phyloP scores from a whole-genome alignment of 1,140 invertebrate species.

The Geopemphigus sp. region DNA sequence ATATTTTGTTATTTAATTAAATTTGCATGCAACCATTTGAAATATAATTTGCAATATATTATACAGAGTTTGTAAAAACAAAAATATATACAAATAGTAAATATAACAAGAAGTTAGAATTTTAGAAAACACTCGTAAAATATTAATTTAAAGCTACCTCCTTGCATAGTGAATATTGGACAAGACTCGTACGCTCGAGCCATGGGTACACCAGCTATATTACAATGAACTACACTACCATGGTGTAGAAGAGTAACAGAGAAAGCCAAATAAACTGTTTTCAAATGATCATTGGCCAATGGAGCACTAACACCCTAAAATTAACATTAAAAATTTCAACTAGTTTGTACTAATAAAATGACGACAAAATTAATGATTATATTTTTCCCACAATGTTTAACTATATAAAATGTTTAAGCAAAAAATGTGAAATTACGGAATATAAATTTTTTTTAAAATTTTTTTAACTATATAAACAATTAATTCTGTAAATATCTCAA shows the following conservation, averaged over 20 bases:
- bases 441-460: too few relatives aligned
- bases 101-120: neutral
- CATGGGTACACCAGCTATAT: conserved; percentile 76
- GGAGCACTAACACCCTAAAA: conserved; percentile 55
- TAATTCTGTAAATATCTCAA: too few relatives aligned
- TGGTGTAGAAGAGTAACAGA: conserved; percentile 78
- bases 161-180: conserved; percentile 72
- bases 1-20: too few relatives aligned
- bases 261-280: conserved; percentile 76
- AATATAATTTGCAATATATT: neutral
- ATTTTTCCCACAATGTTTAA: too few relatives aligned
- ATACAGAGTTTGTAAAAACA: neutral
- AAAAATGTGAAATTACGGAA: too few relatives aligned
- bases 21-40: neutral
- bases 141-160: conserved; percentile 56
- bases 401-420: too few relatives aligned
- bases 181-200: conserved; percentile 68
- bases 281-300: conserved; percentile 9
- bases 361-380: too few relatives aligned
- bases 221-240: conserved; percentile 76
- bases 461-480: too few relatives aligned
- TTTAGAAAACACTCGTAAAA: neutral
- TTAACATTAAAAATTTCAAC: neutral
- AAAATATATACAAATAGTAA: neutral
- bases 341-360: too few relatives aligned